Base-by-base conservation (phyloP, 2,888 invertebrate genomes). In the Hirtodrosophila confusa region DNA sequence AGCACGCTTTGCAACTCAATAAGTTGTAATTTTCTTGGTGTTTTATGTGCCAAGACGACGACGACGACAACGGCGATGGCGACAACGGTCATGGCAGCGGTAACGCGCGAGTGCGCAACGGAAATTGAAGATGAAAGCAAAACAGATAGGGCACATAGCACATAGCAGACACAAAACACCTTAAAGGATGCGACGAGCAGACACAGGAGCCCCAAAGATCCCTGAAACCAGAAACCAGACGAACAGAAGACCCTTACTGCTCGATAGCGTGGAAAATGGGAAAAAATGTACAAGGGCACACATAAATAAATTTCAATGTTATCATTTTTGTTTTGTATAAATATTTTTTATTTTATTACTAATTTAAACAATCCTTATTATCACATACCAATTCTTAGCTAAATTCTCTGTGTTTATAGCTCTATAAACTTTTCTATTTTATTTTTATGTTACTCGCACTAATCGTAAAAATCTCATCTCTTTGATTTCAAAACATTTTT, bases 121-220 rank as follows among this genome's bases (percentile, higher is more conserved):
- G 82, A 86, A 83, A 83, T 86, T 83, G 83, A 80, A 83, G 86
- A 83, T 86, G 84, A 76, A 83, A 83, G 84, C 74, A 74, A 61
- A 69, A 48, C 67, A 69, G 86, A 86, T 84, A 86, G 48, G 62
- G 55, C 63, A 50, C 63, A 72, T 11, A 45, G 55, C 63, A 50
- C 63, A 71, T 10, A 45, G 54, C 53, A 70, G 54, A 70, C 64
- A 62, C 61, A 70, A 73, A 72, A 75, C 78, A 82, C 80, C 78
- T 83, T 69, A 64, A 72, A 70, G 75, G 75, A 84, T 78, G 62
- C 74, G 69, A 35, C 48, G 40, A 44, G 36, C 54, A 55, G 57
- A 55, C 17, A 17, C 17, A 27, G 6, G 6, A 27, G 37, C 49
- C 45, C 51, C 39, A 36, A 53, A 49, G 31, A 48, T 27, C 35